A percentile compares a stretch with the other conserved stretches of the same genome.
These are phyloP conservation scores for Cantharis lateralis DNA, from an alignment of 2,888 invertebrate genomes.

Conservation along the genomic window DNA sequence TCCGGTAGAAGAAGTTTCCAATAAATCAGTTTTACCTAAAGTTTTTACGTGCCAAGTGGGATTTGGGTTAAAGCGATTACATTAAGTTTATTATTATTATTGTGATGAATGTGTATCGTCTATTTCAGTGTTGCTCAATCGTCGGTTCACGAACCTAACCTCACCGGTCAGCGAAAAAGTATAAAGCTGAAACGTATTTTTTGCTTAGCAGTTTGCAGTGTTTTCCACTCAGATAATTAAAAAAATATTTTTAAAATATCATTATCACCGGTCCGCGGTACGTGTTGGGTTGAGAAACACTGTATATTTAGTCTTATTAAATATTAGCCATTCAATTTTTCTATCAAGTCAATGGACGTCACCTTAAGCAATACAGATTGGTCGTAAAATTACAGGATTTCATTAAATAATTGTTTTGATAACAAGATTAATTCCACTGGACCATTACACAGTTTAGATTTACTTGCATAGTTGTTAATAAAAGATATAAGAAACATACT, in stretches of 20 bases:
- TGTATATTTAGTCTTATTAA: background rate
- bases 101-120: background rate
- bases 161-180: no score
- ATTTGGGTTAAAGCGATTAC: slow-evolving; percentile 45
- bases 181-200: no score
- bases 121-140: background rate
- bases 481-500: background rate
- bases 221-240: no score
- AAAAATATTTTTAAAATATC: no score
- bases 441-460: background rate
- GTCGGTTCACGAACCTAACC: no score
- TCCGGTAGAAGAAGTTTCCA: slow-evolving; percentile 6
- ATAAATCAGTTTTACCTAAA: slow-evolving; percentile 51
- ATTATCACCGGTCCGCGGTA: no score
- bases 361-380: slow-evolving; percentile 16
- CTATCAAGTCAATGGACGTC: slow-evolving; percentile 13
- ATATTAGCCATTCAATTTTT: slow-evolving; percentile 11
- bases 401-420: slow-evolving; percentile 28
- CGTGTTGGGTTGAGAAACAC: no score
- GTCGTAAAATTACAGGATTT: slow-evolving; percentile 6
- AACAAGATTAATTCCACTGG: slow-evolving; percentile 3
- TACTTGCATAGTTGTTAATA: background rate
- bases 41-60: slow-evolving; percentile 57
- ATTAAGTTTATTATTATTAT: background rate
- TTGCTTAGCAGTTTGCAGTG: no score